Evolutionary conservation across 2,888 invertebrate species (phyloP), one percentile per base, ranked within the genome.

Genomic region (Priocnemis perturbator): DNA sequence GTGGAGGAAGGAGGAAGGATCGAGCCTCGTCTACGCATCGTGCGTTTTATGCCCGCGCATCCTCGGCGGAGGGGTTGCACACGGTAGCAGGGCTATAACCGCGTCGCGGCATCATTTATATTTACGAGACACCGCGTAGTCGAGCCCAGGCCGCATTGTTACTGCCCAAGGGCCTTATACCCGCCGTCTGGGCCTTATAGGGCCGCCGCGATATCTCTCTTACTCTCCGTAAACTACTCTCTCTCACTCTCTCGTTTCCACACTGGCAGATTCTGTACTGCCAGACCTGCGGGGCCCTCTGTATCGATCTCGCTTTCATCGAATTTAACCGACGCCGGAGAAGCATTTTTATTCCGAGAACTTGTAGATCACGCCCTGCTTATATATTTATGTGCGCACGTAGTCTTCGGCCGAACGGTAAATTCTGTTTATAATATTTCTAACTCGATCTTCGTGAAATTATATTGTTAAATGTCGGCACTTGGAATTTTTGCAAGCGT

Each of bases 61-160:
- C 67, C 72, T 69, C 66, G 74, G 74, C 56, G 67, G 67, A 69
- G 67, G 67, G 56, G 57, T 45, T 66, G 77, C 73, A 73, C 79
- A 84, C 87, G 83, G 87, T 87, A 87, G 87, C 87, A 67, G 73
- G 81, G 83, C 83, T 83, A 86, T 85, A 87, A 88, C 86, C 83
- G 82, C 82, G 83, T 84, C 85, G 85, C 85, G 85, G 86, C 85
- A 87, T 88, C 87, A 87, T 88, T 88, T 88, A 88, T 88, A 88
- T 88, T 88, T 88, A 88, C 87, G 87, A 88, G 87, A 87, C 87
- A 83, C 79, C 79, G 81, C 83, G 80, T 70, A 83, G 79, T 73
- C 77, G 69, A 77, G 76, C 69, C 73, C 77, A 74, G 73, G 80
- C 78, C 80, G 83, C 84, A 85, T 86, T 84, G 85, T 85, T 86